Base-by-base conservation (phyloP, 2,113 vertebrate species). In the Lates calcarifer region DNA sequence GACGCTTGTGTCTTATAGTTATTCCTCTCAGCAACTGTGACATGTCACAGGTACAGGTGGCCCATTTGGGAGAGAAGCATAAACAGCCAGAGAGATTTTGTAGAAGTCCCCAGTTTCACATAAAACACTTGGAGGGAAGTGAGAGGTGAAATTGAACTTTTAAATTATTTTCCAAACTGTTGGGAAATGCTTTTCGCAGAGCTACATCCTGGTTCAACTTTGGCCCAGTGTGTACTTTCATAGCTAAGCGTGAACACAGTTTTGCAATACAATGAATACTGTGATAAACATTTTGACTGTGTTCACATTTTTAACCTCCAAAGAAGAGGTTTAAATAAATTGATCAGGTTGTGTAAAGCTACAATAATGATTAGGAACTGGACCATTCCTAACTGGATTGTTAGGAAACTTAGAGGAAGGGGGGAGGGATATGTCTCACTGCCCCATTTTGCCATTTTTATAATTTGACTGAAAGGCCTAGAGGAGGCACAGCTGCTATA, bases 161-260 rank as follows among this genome's bases (percentile, higher is more conserved):
- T 37, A 37, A 69, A 66, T 70, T 41, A 55, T 84, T 88, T 83
- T 64, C 68, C 56, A 87, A 82, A 33, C 45, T 58, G 35, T 75
- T 81, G 78, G 33, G 62, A 85, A 87, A 84, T 45, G 24, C n/a
- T 41, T 55, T 73, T 66, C 63, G 39, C 66, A 75, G 73, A 22
- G 31, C 33, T 35, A 68, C 77, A 74, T 83, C 74, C 70, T 73
- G 76, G 41, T 85, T 83, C 58, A 73, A 28, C 74, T 83, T 51
- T n/a, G 8, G 37, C 47, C 35, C 9, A 8, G 31, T 31, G 60
- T 22, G 13, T 6, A 41, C 22, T 82, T 64, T 81, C 47, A 63
- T 9, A 63, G 61, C 11, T 63, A 26, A 58, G 22, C 31, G 14
- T 57, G 12, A 58, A 57, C 9, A 53, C 35, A 12, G 51, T 77